These are phyloP conservation scores for Tubulanus polymorphus DNA, from an alignment of 2,888 invertebrate species.

Conservation along the genomic window DNA sequence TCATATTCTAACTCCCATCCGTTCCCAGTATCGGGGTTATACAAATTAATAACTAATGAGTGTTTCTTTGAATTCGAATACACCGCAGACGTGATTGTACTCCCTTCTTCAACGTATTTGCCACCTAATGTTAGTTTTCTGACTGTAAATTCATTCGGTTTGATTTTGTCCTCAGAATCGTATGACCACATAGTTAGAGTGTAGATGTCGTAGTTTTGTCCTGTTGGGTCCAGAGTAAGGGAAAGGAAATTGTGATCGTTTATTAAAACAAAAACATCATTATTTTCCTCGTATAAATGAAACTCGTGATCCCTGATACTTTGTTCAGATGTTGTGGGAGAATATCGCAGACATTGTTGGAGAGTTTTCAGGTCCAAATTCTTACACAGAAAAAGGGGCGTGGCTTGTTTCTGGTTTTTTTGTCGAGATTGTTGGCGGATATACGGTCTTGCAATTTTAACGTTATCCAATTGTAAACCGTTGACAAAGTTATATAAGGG, in stretches of 20 bases:
- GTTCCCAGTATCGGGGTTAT: background rate
- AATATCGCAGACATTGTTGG: background rate
- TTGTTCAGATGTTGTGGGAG: background rate
- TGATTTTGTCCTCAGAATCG: background rate
- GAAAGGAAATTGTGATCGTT: background rate
- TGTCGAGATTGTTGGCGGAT: background rate
- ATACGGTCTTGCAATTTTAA: background rate
- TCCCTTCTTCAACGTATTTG: background rate
- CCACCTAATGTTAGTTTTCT: constrained; percentile 3
- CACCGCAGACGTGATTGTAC: background rate
- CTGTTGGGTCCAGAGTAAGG: background rate
- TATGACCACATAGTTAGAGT: background rate
- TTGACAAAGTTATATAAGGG: background rate
- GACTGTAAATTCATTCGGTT: background rate
- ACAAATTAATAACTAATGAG: background rate
- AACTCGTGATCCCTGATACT: background rate
- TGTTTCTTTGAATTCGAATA: background rate
- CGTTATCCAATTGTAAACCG: background rate
- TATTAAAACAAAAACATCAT: background rate
- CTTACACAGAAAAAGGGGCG: background rate
- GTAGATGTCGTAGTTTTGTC: background rate
- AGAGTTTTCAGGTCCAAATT: background rate
- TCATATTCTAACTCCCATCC: background rate
- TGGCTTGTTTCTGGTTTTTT: background rate
- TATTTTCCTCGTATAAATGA: background rate